phyloP scores from a whole-genome alignment of 2,888 invertebrate species.

The Sphaerophoria rueppellii region DNA sequence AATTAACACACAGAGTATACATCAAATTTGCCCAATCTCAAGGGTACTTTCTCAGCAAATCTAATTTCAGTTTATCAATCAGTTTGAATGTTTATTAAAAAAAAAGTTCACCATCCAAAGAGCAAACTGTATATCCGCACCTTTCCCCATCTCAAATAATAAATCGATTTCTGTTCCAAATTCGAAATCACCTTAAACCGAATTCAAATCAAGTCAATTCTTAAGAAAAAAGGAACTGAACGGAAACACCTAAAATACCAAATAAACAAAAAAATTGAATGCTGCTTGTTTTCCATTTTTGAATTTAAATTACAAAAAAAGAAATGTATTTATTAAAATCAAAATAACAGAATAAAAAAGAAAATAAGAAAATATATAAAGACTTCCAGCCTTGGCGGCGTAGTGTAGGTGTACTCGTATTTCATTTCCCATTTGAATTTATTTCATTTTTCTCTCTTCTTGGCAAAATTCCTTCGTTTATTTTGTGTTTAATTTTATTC shows the following conservation, averaged over 20 bases:
- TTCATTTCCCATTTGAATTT: slow-evolving; percentile 36
- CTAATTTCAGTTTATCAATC: slow-evolving; percentile 24
- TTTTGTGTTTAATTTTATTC: slow-evolving; percentile 38
- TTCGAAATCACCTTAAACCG: slow-evolving; percentile 25
- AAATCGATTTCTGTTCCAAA: slow-evolving; percentile 19
- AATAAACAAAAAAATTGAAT: neutral
- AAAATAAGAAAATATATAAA: neutral
- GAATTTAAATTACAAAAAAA: slow-evolving; percentile 54
- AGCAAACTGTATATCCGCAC: neutral
- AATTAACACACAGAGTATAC: too few relatives aligned
- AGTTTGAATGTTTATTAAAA: neutral
- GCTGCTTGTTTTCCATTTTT: slow-evolving; percentile 35
- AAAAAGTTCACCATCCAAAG: too few relatives aligned
- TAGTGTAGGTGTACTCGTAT: neutral
- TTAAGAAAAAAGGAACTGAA: neutral
- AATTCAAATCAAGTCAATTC: slow-evolving; percentile 26
- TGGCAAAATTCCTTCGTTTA: slow-evolving; percentile 18
- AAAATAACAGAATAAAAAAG: slow-evolving; percentile 22
- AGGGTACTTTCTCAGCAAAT: neutral
- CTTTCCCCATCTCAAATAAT: neutral
- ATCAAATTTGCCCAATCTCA: too few relatives aligned
- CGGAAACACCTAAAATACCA: neutral
- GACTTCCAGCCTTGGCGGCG: slow-evolving; percentile 4
- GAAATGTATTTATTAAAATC: slow-evolving; percentile 34
- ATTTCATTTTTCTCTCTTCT: slow-evolving; percentile 6